A percentile compares a stretch with the other conserved stretches of the same genome.
These are phyloP conservation scores for Melipona beecheii DNA, from an alignment of 2,888 invertebrate species.

Conservation along the genomic window DNA sequence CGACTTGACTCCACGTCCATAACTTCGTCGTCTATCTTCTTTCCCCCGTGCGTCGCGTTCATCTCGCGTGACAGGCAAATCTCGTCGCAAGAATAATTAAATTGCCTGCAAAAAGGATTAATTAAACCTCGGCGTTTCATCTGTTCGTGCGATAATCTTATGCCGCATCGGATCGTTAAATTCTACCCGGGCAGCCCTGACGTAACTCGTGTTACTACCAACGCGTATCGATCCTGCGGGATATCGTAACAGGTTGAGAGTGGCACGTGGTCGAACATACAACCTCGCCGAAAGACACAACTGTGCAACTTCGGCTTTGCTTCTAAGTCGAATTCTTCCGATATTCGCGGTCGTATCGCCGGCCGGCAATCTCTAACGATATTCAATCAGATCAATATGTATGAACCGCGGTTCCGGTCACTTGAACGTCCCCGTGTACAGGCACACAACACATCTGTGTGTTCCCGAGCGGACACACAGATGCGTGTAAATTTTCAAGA, in stretches of 20 bases:
- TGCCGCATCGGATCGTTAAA: slow-evolving; percentile 30
- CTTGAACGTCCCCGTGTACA: background rate
- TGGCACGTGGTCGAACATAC: background rate
- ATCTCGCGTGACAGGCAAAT: slow-evolving; percentile 20
- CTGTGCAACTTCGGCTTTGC: too few species aligned
- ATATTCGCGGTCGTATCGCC: background rate
- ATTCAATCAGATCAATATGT: slow-evolving; percentile 28
- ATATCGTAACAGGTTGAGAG: background rate
- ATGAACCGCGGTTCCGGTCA: slow-evolving; percentile 26
- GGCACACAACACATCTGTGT: background rate
- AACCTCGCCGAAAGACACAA: background rate
- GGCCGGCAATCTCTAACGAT: slow-evolving; percentile 6
- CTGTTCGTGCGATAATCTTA: slow-evolving; percentile 40
- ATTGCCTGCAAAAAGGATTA: slow-evolving; percentile 42
- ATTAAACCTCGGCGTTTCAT: slow-evolving; percentile 16
- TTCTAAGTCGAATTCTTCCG: background rate
- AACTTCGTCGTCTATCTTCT: background rate
- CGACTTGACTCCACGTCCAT: slow-evolving; percentile 3
- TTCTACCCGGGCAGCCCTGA: background rate
- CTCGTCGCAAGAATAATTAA: slow-evolving; percentile 29
- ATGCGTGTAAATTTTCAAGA: slow-evolving; percentile 42
- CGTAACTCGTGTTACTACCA: background rate
- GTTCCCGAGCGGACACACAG: background rate
- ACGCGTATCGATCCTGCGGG: background rate
- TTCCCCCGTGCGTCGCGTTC: background rate